Base-by-base conservation (phyloP, 1,140 invertebrate genomes). In the Aphidius ervi region DNA sequence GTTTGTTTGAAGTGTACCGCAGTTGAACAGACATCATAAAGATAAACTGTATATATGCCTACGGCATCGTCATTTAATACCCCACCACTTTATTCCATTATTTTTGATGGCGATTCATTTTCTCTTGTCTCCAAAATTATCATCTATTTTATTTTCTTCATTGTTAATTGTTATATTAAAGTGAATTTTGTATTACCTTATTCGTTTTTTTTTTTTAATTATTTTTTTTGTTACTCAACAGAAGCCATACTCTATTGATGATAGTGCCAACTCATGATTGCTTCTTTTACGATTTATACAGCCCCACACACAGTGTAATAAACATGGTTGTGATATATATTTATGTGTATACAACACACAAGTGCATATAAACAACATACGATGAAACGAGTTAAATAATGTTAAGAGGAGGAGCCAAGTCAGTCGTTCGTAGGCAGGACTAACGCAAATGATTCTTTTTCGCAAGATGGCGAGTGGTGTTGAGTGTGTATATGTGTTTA, bases 371-470 rank as follows among this genome's bases (percentile, higher is more conserved):
- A 31, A 31, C 23, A 31, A 31, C 23, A 31, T 31, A 31, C 23
- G 23, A 31, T 31, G 23, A 31, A 31, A 31, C 23, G 23, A 31
- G 23, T 31, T 31, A 31, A 31, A 31, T 31, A 31, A 31, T 31
- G 23, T 47, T 45, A 68, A 74, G 75, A 80, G 80, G 80, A 79
- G 80, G 80, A 81, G 80, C 69, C 75, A 75, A 69, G 10, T 71
- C 69, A 74, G 77, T 75, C 73, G 72, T 77, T 76, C 76, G 80
- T 81, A 79, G 80, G 80, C 77, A 77, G 79, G 79, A 76, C 79
- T 79, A 78, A 77, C 73, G 74, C 72, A 78, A 78, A 79, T 81
- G 77, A 81, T 74, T 80, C 73, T 78, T 76, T 70, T 7, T 73
- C 70, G 73, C 77, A 81, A 81, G 79, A 81, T 81, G 80, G 79